These are phyloP conservation scores for Corvus cornix DNA, from an alignment of 2,113 vertebrate species.

Conservation along the genomic window DNA sequence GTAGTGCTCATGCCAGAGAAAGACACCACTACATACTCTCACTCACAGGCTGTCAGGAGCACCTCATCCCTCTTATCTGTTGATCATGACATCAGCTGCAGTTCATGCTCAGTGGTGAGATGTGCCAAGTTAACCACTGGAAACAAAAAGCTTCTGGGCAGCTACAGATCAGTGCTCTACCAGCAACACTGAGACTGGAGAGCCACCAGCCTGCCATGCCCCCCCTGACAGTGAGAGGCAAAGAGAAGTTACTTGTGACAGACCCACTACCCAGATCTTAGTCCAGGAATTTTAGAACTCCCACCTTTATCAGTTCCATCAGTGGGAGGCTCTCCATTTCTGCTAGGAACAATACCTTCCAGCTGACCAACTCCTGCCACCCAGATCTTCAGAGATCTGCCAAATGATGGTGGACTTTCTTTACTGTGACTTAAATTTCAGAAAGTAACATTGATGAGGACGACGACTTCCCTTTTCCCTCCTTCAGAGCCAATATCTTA, in stretches of 20 bases:
- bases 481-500: not conserved
- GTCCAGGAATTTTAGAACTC: not conserved
- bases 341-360: not conserved
- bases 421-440: not conserved
- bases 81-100: not conserved
- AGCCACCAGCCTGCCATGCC: not conserved
- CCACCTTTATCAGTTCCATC: not conserved
- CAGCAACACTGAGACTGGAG: not conserved
- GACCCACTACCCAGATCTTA: not conserved
- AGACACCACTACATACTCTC: not conserved
- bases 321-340: not conserved
- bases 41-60: not conserved
- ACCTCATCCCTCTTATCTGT: not conserved
- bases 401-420: not conserved
- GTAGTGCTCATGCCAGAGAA: not conserved
- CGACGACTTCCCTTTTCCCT: not conserved
- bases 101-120: not conserved
- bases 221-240: rapidly evolving
- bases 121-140: not conserved
- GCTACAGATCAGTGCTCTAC: not conserved
- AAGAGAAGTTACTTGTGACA: not conserved
- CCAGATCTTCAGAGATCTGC: not conserved
- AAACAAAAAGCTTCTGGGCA: not conserved
- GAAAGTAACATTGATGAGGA: not conserved
- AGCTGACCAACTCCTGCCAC: not conserved